These are phyloP conservation scores for Sisyra nigra DNA, from an alignment of 2,888 invertebrate species.

Conservation along the genomic window DNA sequence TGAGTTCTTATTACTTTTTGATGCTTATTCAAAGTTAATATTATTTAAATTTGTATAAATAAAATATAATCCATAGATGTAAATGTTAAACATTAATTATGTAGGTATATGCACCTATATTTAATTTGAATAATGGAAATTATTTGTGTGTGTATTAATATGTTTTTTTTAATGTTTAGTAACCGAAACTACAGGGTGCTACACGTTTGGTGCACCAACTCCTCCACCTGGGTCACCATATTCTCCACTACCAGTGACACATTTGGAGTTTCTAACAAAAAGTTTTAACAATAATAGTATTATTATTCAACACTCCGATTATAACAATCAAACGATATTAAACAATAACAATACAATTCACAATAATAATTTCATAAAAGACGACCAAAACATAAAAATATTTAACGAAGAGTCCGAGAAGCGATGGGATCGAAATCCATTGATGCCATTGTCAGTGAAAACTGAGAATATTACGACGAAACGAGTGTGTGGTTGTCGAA, in stretches of 20 bases:
- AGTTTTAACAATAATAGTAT: conserved; percentile 27
- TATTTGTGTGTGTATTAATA: too few species aligned
- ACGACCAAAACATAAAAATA: not conserved
- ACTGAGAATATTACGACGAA: conserved; percentile 28
- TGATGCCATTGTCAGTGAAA: conserved; percentile 34
- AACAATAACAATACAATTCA: conserved; percentile 1
- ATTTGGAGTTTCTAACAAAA: conserved; percentile 42
- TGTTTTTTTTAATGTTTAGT: conserved; percentile 24
- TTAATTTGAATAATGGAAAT: too few species aligned
- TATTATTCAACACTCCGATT: conserved; percentile 26
- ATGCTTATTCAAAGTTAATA: too few species aligned
- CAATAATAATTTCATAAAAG: not conserved
- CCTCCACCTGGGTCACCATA: conserved; percentile 47
- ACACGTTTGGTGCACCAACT: conserved; percentile 45
- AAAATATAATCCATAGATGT: too few species aligned
- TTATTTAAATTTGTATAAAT: too few species aligned
- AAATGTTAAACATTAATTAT: too few species aligned
- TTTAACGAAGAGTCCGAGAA: not conserved
- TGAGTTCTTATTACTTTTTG: too few species aligned
- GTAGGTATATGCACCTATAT: too few species aligned
- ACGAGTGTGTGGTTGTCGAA: conserved; percentile 11
- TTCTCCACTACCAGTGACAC: conserved; percentile 48
- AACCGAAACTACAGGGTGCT: conserved; percentile 46
- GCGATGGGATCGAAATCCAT: conserved; percentile 15
- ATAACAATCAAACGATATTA: not conserved